Percentiles rank a stretch among this genome's conserved stretches.
These are phyloP conservation scores for Ormia ochracea DNA, from an alignment of 2,888 invertebrate genomes.

Conservation along the genomic window DNA sequence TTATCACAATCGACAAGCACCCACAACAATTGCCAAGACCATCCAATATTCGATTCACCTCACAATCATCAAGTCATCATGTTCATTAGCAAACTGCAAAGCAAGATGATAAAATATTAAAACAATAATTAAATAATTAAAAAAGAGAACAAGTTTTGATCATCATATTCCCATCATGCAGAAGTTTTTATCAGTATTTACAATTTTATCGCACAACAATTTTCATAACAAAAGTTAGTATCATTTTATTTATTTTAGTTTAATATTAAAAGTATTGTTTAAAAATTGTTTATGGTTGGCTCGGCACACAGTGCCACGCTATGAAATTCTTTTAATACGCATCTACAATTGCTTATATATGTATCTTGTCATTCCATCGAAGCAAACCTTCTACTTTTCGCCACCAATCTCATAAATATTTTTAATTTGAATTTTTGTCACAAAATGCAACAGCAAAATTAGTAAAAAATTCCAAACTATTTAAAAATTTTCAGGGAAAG, in stretches of 20 bases:
- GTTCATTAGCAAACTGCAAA: constrained; percentile 18
- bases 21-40: constrained; percentile 27
- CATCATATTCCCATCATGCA: constrained; percentile 46
- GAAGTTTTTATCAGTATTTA: constrained; percentile 54
- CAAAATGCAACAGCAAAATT: no score
- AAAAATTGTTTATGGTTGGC: no score
- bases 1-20: constrained; percentile 58
- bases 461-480: no score
- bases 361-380: no score
- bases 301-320: no score
- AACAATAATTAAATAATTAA: background rate
- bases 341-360: no score
- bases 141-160: constrained; percentile 8
- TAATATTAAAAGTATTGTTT: constrained; percentile 21
- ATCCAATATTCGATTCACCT: constrained; percentile 14
- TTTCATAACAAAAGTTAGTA: constrained; percentile 55
- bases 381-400: no score
- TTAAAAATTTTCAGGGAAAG: no score
- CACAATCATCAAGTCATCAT: constrained; percentile 31
- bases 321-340: no score
- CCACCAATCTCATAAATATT: no score
- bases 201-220: constrained; percentile 50
- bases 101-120: constrained; percentile 18
- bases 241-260: constrained; percentile 22
- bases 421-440: no score